Percentiles rank a stretch among this genome's conserved stretches.
These are phyloP conservation scores for Alitta virens DNA, from an alignment of 2,888 invertebrate species.

Conservation along the genomic window DNA sequence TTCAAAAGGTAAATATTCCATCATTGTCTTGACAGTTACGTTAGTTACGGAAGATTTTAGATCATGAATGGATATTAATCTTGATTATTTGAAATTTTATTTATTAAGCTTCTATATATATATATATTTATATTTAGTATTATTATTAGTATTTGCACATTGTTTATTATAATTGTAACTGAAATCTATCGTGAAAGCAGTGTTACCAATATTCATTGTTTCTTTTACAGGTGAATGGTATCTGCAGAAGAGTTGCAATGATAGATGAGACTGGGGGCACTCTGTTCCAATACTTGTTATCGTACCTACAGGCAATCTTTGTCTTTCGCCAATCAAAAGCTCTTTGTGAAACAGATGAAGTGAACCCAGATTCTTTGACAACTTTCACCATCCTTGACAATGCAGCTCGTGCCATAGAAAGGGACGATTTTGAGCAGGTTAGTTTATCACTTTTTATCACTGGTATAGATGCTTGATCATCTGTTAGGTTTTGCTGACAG, in stretches of 20 bases:
- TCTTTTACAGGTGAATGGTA: conserved; percentile 55
- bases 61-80: no score
- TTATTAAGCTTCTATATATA: no score
- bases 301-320: conserved; percentile 85
- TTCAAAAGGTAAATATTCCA: conserved; percentile 65
- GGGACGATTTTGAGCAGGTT: conserved; percentile 72
- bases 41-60: no score
- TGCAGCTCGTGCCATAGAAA: conserved; percentile 79
- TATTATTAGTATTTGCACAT: no score
- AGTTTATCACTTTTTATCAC: conserved; percentile 36
- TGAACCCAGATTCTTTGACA: conserved; percentile 61
- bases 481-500: no score
- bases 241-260: conserved; percentile 80
- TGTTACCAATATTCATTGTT: neutral
- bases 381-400: conserved; percentile 87
- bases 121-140: no score
- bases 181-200: no score
- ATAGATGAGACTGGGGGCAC: conserved; percentile 85
- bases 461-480: no score
- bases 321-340: conserved; percentile 62
- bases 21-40: no score
- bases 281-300: conserved; percentile 71
- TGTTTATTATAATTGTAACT: no score
- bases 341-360: conserved; percentile 32
- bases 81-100: no score